These are phyloP conservation scores for Phycodurus eques DNA, from an alignment of 2,113 vertebrate genomes.

Conservation along the genomic window DNA sequence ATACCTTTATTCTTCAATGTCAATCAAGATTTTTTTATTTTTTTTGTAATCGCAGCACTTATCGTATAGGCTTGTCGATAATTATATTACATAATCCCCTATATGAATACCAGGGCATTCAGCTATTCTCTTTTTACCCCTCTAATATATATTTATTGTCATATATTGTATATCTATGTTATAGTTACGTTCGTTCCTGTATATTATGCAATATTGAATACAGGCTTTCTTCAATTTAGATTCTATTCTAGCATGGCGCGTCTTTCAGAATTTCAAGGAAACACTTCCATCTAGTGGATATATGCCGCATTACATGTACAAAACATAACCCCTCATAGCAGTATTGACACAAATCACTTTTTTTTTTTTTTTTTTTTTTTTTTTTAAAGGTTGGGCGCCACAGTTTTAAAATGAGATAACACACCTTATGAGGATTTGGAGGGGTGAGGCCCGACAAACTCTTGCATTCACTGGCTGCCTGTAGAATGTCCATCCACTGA, in stretches of 20 bases:
- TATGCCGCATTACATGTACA: no score
- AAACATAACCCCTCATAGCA: neutral
- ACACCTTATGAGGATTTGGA: conserved; percentile 5
- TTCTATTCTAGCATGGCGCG: neutral
- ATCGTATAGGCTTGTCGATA: no score
- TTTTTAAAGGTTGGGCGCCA: neutral
- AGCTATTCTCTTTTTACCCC: neutral
- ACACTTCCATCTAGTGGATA: conserved; percentile 40
- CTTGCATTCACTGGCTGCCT: neutral
- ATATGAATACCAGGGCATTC: neutral
- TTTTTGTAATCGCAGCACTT: neutral
- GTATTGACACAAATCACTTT: neutral
- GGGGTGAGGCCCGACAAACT: neutral
- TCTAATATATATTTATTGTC: neutral
- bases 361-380: neutral
- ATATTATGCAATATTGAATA: neutral
- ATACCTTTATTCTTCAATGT: no score
- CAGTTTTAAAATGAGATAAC: neutral
- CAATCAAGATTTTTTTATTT: no score
- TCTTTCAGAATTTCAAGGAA: conserved; percentile 2
- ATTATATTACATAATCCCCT: no score
- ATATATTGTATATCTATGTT: neutral
- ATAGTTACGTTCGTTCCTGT: neutral
- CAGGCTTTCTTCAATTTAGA: neutral
- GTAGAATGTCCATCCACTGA: neutral